Conservation (phyloP, 2,888 invertebrate genomes). For the Gortyna flavago region DNA sequence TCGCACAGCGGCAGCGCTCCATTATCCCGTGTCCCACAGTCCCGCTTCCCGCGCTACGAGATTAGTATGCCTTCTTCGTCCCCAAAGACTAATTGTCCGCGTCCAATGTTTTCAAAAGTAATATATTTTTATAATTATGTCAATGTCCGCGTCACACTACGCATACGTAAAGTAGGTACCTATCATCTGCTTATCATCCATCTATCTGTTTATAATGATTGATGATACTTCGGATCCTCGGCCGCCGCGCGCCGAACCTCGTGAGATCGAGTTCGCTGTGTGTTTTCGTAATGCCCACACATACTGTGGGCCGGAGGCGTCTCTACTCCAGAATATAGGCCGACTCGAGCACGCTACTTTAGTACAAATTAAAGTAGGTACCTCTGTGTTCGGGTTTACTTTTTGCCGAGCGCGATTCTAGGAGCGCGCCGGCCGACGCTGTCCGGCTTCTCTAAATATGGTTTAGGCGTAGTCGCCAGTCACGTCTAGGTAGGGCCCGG, state of each 20-base stretch:
- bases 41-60: not conserved
- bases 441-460: conserved; percentile 50
- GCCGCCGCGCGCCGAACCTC: not conserved
- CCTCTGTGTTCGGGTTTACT: conserved; percentile 19
- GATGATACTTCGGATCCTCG: conserved; percentile 1
- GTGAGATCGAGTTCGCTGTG: not conserved
- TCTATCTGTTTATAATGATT: conserved; percentile 33
- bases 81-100: conserved; percentile 24
- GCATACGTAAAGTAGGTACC: conserved; percentile 8
- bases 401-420: conserved; percentile 32
- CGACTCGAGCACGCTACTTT: conserved; percentile 15
- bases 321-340: not conserved
- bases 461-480: conserved; percentile 13
- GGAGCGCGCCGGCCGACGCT: conserved; percentile 2
- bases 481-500: conserved; percentile 9
- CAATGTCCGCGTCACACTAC: conserved; percentile 21
- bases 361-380: conserved; percentile 22
- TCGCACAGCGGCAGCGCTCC: conserved; percentile 6
- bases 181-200: conserved; percentile 16
- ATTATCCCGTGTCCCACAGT: not conserved
- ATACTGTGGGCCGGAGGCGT: not conserved
- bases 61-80: conserved; percentile 28
- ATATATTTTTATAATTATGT: too few relatives aligned
- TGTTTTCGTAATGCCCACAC: not conserved
- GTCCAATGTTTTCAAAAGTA: too few relatives aligned